Conservation (phyloP, 2,888 invertebrate genomes). For the Lomographa bimaculata region DNA sequence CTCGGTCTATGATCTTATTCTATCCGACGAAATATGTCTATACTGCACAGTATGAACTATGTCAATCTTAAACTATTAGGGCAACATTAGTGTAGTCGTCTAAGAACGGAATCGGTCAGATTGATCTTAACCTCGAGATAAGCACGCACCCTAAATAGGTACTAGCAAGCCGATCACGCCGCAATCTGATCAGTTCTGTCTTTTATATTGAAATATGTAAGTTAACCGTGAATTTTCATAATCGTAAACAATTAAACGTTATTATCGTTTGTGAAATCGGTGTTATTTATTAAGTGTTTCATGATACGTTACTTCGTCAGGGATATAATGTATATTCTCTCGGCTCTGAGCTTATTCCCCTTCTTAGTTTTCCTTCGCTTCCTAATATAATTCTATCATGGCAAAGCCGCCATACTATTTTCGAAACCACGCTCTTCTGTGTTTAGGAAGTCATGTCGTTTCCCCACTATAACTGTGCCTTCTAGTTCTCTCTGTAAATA, state of each 20-base stretch:
- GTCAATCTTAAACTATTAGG: slow-evolving; percentile 68
- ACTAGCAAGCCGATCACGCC: slow-evolving; percentile 4
- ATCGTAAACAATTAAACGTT: slow-evolving; percentile 41
- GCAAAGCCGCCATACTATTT: slow-evolving; percentile 1
- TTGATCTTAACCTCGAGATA: slow-evolving; percentile 30
- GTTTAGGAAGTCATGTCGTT: slow-evolving; percentile 40
- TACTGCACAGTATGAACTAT: slow-evolving; percentile 59
- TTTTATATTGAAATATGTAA: slow-evolving; percentile 47
- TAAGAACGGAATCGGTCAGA: slow-evolving; percentile 59
- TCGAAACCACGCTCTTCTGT: slow-evolving; percentile 8
- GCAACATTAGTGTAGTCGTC: slow-evolving; percentile 57
- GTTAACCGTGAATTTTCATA: slow-evolving; percentile 50
- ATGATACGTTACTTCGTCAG: slow-evolving; percentile 48
- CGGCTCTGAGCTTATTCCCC: slow-evolving; percentile 22
- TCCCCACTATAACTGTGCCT: slow-evolving; percentile 75
- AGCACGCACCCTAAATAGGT: slow-evolving; percentile 8
- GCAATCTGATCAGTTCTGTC: slow-evolving; percentile 59
- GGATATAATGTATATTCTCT: slow-evolving; percentile 34
- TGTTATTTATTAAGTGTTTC: slow-evolving; percentile 51
- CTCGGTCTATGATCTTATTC: slow-evolving; percentile 42
- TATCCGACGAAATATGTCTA: slow-evolving; percentile 46
- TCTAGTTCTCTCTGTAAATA: slow-evolving; percentile 75
- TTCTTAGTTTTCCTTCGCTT: slow-evolving; percentile 9
- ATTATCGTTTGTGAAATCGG: slow-evolving; percentile 49
- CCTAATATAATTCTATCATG: slow-evolving; percentile 1